phyloP scores from a whole-genome alignment of 2,888 invertebrate species.

The Zeuzera pyrina region DNA sequence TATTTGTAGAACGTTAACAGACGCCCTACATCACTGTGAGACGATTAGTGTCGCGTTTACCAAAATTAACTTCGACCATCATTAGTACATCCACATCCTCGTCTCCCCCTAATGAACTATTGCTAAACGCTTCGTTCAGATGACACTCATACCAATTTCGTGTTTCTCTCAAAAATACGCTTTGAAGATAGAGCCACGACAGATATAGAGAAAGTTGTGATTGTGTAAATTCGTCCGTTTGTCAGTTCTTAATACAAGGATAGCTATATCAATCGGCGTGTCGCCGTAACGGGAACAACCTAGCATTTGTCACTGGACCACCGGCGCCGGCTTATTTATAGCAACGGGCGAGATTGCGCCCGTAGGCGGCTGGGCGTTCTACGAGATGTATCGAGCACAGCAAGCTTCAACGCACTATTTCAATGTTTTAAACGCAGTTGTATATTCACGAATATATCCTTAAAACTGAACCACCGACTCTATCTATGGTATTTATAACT shows the following conservation, averaged over 20 bases:
- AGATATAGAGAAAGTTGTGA: slow-evolving; percentile 17
- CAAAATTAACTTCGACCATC: slow-evolving; percentile 53
- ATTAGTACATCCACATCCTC: slow-evolving; percentile 52
- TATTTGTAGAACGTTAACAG: slow-evolving; percentile 29
- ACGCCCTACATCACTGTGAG: slow-evolving; percentile 31
- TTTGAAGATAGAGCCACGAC: slow-evolving; percentile 17
- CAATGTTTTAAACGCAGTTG: too few relatives aligned
- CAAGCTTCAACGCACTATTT: slow-evolving; percentile 4
- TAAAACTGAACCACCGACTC: too few relatives aligned
- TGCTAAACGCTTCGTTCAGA: slow-evolving; percentile 18
- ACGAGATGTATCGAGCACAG: too few relatives aligned
- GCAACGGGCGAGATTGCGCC: slow-evolving; percentile 48
- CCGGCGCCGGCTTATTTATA: slow-evolving; percentile 69
- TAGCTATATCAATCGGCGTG: slow-evolving; percentile 62
- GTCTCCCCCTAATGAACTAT: slow-evolving; percentile 14
- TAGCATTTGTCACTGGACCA: slow-evolving; percentile 71
- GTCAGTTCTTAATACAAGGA: slow-evolving; percentile 34
- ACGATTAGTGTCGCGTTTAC: slow-evolving; percentile 50
- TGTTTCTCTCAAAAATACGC: slow-evolving; percentile 1
- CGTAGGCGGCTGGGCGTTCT: slow-evolving; percentile 59
- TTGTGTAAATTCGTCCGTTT: slow-evolving; percentile 22
- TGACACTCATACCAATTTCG: slow-evolving; percentile 6
- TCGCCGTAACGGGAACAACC: slow-evolving; percentile 52
- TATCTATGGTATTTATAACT: too few relatives aligned
- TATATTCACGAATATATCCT: too few relatives aligned